Percentiles rank a stretch among this genome's conserved stretches.
Conservation (phyloP, 2,888 invertebrate species). For the Dyspetes luteomarginatus region DNA sequence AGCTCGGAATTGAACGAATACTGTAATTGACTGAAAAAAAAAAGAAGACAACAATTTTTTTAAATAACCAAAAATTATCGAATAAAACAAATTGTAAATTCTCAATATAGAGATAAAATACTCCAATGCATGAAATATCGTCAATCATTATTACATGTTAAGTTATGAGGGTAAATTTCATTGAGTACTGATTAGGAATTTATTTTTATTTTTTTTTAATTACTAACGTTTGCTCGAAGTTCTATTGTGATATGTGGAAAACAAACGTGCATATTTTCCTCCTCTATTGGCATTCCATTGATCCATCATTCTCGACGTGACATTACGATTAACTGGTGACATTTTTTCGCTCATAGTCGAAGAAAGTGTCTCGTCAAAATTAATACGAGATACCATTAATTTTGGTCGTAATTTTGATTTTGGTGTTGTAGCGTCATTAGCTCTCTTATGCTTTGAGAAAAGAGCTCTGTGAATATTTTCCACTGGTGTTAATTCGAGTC, state of each 20-base stretch:
- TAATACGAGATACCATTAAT: conserved; percentile 66
- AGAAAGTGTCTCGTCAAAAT: conserved; percentile 64
- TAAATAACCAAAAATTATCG: too few species aligned
- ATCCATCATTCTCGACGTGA: conserved; percentile 51
- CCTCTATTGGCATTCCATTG: conserved; percentile 61
- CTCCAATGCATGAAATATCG: too few species aligned
- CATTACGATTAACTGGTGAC: conserved; percentile 50
- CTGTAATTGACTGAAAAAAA: conserved; percentile 70
- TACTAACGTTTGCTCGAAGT: conserved; percentile 45
- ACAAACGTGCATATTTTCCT: conserved; percentile 77
- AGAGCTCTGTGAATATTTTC: conserved; percentile 74
- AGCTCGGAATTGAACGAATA: conserved; percentile 69
- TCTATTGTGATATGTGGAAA: conserved; percentile 65
- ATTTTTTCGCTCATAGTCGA: conserved; percentile 56
- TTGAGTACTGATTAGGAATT: too few species aligned
- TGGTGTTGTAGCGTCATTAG: conserved; percentile 52
- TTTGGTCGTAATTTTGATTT: conserved; percentile 67
- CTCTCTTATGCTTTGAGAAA: conserved; percentile 72
- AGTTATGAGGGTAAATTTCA: too few species aligned
- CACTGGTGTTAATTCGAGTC: conserved; percentile 77
- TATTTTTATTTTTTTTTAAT: not conserved
- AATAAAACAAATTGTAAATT: too few species aligned
- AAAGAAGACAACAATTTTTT: too few species aligned
- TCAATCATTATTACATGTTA: too few species aligned
- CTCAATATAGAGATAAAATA: too few species aligned